A percentile compares a stretch with the other conserved stretches of the same genome.
These are phyloP conservation scores for Cantharis rufa DNA, from an alignment of 2,888 invertebrate genomes.

Conservation along the genomic window DNA sequence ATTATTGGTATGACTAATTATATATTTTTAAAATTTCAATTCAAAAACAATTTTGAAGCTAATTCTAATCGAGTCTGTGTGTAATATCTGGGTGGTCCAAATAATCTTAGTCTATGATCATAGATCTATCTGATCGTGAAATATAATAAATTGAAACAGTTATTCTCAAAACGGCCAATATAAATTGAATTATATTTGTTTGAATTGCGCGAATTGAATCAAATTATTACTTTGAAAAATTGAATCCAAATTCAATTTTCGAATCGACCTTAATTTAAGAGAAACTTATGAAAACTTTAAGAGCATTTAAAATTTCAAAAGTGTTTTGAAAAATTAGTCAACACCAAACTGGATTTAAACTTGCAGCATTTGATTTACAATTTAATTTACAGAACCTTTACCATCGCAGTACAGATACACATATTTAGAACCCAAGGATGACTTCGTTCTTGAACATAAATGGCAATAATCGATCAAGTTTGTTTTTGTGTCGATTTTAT, in stretches of 20 bases:
- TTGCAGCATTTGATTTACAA: neutral
- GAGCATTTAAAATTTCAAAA: neutral
- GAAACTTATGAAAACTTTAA: neutral
- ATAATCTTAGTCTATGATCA: too few species aligned
- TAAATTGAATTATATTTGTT: too few species aligned
- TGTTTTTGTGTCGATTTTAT: neutral
- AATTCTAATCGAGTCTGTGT: too few species aligned
- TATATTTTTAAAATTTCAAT: too few species aligned
- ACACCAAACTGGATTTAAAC: neutral
- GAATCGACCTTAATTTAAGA: neutral
- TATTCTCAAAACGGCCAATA: too few species aligned
- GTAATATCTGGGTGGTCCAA: too few species aligned
- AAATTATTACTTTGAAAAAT: too few species aligned
- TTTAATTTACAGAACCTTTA: neutral
- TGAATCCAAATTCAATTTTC: neutral
- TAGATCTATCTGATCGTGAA: too few species aligned
- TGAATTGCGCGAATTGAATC: too few species aligned
- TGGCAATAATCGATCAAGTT: neutral
- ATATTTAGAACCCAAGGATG: neutral
- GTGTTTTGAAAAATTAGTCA: neutral
- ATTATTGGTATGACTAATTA: too few species aligned
- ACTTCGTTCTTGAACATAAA: neutral
- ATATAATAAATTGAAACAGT: too few species aligned
- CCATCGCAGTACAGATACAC: neutral
- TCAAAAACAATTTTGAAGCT: too few species aligned